These are phyloP conservation scores for Hippocampus abdominalis DNA, from an alignment of 2,113 vertebrate genomes.

Conservation along the genomic window DNA sequence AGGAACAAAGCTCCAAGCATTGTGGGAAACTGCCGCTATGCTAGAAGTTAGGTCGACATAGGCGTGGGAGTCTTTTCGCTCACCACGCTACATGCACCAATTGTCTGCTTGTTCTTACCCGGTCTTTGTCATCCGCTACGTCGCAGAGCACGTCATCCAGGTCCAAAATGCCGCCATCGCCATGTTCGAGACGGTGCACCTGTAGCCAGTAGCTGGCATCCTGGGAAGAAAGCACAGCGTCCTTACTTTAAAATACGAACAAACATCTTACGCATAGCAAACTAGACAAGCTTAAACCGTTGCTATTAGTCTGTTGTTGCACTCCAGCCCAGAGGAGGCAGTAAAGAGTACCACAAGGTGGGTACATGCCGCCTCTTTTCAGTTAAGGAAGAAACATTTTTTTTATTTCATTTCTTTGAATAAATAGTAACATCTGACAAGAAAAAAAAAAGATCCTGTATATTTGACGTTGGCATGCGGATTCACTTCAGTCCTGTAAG, in stretches of 20 bases:
- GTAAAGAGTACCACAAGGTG: too few relatives aligned
- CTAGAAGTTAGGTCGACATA: neutral
- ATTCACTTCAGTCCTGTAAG: too few relatives aligned
- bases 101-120: conserved; percentile 77
- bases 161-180: conserved; percentile 93
- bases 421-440: neutral
- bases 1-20: neutral
- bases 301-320: neutral
- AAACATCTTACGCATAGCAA: neutral
- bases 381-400: neutral
- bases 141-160: conserved; percentile 90
- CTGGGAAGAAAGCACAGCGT: conserved; percentile 53
- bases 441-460: too few relatives aligned
- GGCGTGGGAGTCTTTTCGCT: neutral
- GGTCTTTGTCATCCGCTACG: conserved; percentile 93
- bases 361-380: too few relatives aligned
- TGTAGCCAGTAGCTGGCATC: conserved; percentile 93
- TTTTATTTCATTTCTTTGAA: neutral
- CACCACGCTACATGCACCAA: neutral
- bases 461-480: too few relatives aligned
- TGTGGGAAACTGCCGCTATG: neutral
- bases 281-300: neutral
- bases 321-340: neutral
- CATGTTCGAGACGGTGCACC: conserved; percentile 88
- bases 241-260: neutral